Conservation (phyloP, 2,797 vertebrate genomes). For the Gobionotothen gibberifrons region DNA sequence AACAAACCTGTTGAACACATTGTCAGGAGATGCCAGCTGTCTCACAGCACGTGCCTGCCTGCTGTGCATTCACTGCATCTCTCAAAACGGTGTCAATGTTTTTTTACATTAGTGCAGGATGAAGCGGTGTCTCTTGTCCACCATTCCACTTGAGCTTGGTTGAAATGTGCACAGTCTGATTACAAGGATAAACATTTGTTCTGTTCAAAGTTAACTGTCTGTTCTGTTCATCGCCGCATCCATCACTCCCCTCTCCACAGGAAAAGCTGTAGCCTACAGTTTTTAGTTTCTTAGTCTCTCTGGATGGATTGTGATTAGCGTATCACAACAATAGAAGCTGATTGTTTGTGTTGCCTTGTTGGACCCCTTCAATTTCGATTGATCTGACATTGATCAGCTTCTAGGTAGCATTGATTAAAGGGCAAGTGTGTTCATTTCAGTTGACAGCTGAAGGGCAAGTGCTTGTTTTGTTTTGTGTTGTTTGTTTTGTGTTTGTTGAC, state of each 20-base stretch:
- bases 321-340: conserved; percentile 52
- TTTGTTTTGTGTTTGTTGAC: conserved; percentile 30
- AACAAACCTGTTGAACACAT: conserved; percentile 2
- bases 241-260: conserved; percentile 30
- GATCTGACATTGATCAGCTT: conserved; percentile 55
- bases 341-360: conserved; percentile 48
- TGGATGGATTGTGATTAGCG: conserved; percentile 42
- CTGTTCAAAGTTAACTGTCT: conserved; percentile 8
- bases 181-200: conserved; percentile 42
- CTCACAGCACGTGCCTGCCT: conserved; percentile 3
- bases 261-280: not conserved
- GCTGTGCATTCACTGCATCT: conserved; percentile 20
- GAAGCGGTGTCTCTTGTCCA: conserved; percentile 29
- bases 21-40: conserved; percentile 20
- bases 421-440: conserved; percentile 38
- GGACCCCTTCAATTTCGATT: conserved; percentile 43
- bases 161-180: conserved; percentile 34
- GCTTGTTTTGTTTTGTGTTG: not conserved
- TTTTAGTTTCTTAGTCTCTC: conserved; percentile 24
- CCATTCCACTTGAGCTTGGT: conserved; percentile 35
- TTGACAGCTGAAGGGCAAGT: conserved; percentile 43
- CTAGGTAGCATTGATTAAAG: conserved; percentile 37
- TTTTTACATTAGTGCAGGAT: conserved; percentile 39
- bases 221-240: conserved; percentile 38
- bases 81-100: conserved; percentile 31